Base-by-base conservation (phyloP, 2,888 invertebrate genomes). In the Apocheima hispidaria region DNA sequence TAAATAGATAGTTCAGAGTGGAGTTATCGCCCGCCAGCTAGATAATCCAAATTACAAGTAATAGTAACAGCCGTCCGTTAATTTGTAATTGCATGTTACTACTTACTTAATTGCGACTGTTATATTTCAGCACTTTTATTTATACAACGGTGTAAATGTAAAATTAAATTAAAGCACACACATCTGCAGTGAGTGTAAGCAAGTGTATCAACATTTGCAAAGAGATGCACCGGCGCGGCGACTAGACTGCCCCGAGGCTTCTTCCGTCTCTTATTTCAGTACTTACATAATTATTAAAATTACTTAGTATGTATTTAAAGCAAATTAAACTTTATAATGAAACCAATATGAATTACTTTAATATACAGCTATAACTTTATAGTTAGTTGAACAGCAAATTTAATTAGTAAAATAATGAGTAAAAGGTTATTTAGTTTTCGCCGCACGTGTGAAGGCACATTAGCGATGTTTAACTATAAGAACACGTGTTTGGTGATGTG, bases 141-240 rank as follows among this genome's bases (percentile, higher is more conserved):
- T 16, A 33, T 33, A 38, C 26, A 36, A 2, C 10, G 59, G 23
- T 21, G 40, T 44, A 50, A 52, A 48, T 18, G 30, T 30, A 38
- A 33, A 18, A 20, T 58, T 40, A 59, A 52, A 33, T 33, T 48
- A 52, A 23, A 21, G 21, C 51, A 26, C 46, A 46, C 38, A 40
- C 33, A 26, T 10, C 16, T 4, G 14, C 12, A 6, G 26, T 12
- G 28, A 23, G 40, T 38, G 56, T 53, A 44, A 52, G 21, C n/a
- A 49, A 40, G 36, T 56, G 53, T 56, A 66, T 58, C 20, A 51
- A 63, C 63, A 59, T 69, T 68, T 63, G 56, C 64, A 69, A 56
- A 58, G 23, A 35, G 38, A 49, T 35, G 60, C 67, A 55, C 33
- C 52, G 28, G 46, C 40, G 18, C 52, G 28, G 46, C 40, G 18